phyloP scores from a whole-genome alignment of 2,113 vertebrate species.

The Cercocebus atys region DNA sequence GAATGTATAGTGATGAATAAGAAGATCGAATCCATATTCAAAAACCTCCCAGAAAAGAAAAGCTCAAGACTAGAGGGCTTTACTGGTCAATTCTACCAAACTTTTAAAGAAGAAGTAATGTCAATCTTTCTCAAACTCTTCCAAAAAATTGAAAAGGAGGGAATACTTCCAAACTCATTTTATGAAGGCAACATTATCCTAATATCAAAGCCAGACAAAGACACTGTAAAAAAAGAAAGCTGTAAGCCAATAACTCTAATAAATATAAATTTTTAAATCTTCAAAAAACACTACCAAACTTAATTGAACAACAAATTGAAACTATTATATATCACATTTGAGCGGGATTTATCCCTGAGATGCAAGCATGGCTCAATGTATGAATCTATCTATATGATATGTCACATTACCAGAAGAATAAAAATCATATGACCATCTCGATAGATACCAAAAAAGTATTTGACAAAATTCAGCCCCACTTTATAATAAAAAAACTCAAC shows the following conservation, averaged over 20 bases:
- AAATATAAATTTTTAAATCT: background rate
- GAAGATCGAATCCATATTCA: background rate
- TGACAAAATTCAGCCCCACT: background rate
- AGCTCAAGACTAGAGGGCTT: background rate
- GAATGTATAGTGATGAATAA: background rate
- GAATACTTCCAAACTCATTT: background rate
- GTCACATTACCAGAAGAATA: background rate
- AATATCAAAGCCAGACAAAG: background rate
- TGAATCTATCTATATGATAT: background rate
- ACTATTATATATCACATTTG: background rate
- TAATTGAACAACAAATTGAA: background rate
- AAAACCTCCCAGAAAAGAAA: background rate
- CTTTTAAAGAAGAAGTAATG: background rate
- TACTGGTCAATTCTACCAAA: background rate
- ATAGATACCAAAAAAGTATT: background rate
- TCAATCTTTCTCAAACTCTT: background rate
- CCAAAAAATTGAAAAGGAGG: background rate
- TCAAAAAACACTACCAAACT: background rate
- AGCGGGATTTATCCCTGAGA: background rate
- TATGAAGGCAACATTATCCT: background rate
- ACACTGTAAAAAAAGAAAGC: background rate
- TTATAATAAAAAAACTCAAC: background rate
- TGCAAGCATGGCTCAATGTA: background rate
- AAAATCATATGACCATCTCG: background rate
- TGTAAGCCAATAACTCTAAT: background rate